phyloP scores from a whole-genome alignment of 2,888 invertebrate species.

The Adineta ricciae region DNA sequence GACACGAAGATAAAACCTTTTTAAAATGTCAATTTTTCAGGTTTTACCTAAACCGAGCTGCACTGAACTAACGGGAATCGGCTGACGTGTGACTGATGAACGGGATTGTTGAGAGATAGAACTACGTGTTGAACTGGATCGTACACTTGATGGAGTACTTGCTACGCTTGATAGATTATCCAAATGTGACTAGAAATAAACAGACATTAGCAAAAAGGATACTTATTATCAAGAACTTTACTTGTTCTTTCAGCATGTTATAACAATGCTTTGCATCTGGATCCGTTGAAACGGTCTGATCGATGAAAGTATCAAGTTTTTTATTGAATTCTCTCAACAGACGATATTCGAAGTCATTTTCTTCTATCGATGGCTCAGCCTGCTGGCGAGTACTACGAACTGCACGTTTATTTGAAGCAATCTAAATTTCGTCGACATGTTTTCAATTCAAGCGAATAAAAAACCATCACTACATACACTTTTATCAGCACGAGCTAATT shows the following conservation, averaged over 20 bases:
- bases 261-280: conserved; percentile 4
- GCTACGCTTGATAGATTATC: background rate
- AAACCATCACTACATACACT: background rate
- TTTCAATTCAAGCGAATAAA: background rate
- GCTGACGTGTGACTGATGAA: background rate
- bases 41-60: background rate
- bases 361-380: background rate
- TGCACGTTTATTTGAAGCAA: background rate
- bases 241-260: conserved; percentile 18
- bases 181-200: background rate
- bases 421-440: background rate
- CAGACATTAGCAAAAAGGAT: background rate
- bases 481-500: background rate
- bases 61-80: background rate
- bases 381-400: background rate
- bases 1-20: background rate
- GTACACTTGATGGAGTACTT: background rate
- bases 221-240: background rate
- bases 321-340: background rate
- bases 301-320: background rate
- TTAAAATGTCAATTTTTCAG: background rate
- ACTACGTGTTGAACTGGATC: conserved; percentile 17
- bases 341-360: background rate
- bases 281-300: background rate
- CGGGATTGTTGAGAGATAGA: background rate